These are phyloP conservation scores for Amyelois transitella DNA, from an alignment of 1,140 invertebrate genomes.

Conservation along the genomic window DNA sequence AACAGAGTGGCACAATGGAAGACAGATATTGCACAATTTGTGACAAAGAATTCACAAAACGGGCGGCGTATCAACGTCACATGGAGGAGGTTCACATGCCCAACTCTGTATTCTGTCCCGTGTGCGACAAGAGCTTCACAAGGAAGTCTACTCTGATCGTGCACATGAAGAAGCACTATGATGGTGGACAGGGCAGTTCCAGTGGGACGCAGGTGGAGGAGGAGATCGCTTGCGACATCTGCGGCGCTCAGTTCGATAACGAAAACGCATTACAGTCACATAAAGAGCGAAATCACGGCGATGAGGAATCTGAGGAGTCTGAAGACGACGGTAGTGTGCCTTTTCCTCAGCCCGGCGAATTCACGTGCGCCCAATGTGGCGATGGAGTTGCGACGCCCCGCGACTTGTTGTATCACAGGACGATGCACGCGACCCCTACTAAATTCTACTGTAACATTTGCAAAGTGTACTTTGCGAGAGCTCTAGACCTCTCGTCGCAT, in stretches of 20 bases:
- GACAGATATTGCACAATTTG: conserved; percentile 77
- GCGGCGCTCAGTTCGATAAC: conserved; percentile 45
- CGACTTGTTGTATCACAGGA: conserved; percentile 63
- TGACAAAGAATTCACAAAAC: conserved; percentile 76
- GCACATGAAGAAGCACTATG: conserved; percentile 74
- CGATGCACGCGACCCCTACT: conserved; percentile 62
- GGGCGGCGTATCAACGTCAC: conserved; percentile 72
- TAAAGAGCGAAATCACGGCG: conserved; percentile 39
- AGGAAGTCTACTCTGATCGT: conserved; percentile 69
- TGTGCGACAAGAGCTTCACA: conserved; percentile 75
- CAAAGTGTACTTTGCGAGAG: conserved; percentile 72
- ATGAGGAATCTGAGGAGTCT: conserved; percentile 47
- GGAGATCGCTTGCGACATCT: conserved; percentile 42
- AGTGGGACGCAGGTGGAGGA: conserved; percentile 29
- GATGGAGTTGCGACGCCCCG: conserved; percentile 64
- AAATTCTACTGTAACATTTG: conserved; percentile 75
- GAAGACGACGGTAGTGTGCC: conserved; percentile 40
- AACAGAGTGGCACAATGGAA: conserved; percentile 38
- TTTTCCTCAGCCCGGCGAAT: conserved; percentile 35
- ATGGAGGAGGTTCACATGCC: conserved; percentile 72
- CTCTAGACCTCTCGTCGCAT: conserved; percentile 75
- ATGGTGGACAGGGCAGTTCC: conserved; percentile 47
- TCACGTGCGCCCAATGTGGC: conserved; percentile 66
- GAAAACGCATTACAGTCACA: conserved; percentile 36
- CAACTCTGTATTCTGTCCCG: conserved; percentile 65